A percentile compares a stretch with the other conserved stretches of the same genome.
Evolutionary conservation across 2,797 vertebrate genomes (phyloP).

Genomic region (Pangasius djambal): DNA sequence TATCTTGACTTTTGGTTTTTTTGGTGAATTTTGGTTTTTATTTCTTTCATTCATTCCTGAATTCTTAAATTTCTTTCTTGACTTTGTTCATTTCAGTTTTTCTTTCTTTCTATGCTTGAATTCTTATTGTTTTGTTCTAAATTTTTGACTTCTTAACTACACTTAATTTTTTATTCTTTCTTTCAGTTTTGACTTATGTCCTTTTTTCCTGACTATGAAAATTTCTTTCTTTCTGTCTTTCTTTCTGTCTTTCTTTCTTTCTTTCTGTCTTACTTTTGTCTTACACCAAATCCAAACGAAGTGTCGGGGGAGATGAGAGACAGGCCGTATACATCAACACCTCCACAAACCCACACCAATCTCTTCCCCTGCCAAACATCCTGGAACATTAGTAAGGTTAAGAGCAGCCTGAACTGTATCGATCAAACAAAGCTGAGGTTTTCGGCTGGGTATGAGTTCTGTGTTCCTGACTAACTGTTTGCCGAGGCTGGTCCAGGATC

Average conservation of each 20-base stretch:
- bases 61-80: not conserved
- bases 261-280: too few species aligned
- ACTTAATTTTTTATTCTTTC: not conserved
- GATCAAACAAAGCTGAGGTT: not conserved
- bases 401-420: not conserved
- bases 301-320: constrained; percentile 41
- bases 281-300: constrained; percentile 51
- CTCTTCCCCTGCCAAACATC: constrained; percentile 57
- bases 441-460: not conserved
- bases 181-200: not conserved
- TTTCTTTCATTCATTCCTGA: not conserved
- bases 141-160: not conserved
- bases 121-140: not conserved
- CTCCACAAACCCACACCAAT: constrained; percentile 30
- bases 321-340: constrained; percentile 44
- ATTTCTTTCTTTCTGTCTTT: too few species aligned
- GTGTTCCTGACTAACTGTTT: not conserved
- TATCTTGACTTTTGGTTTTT: not conserved
- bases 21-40: not conserved
- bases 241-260: too few species aligned
- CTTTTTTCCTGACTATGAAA: not conserved
- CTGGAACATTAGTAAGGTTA: constrained; percentile 25
- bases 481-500: not conserved
- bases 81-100: not conserved
- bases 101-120: not conserved